Base-by-base conservation (phyloP, 2,113 vertebrate genomes). In the Pyrgilauda ruficollis region DNA sequence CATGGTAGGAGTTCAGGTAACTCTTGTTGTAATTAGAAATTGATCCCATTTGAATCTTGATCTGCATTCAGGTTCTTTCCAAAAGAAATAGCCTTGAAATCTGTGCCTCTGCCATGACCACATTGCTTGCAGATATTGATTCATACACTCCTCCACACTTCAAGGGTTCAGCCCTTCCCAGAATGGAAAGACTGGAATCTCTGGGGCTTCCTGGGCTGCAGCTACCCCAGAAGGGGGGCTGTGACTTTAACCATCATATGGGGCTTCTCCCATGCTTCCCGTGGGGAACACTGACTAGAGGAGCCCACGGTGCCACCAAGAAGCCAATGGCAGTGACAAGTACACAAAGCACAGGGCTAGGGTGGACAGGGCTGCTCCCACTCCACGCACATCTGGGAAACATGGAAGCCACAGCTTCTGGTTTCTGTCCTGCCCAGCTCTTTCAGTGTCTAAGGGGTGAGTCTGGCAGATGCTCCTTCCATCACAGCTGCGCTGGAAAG, bases 341-440 rank as follows among this genome's bases (percentile, higher is more conserved):
- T 4, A 6, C 44, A 61, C 41, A 22, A 21, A 72, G 62, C 27
- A 50, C 43, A 47, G n/a, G 27, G 24, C 75, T 83, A 59, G 37
- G 43, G 15, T 33, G 28, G 41, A 14, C 27, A 44, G 35, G 44
- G 68, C 64, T 72, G 44, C 49, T 92, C 47, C 68, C 18, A 33
- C 52, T 70, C 47, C 61, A n/a, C 0, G 0, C 13, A 55, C 9
- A 55, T 7, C 7, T 11, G 20, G 52, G 26, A 82, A 35, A 53
- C 0, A 0, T 52, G 62, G 35, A 74, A 39, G 55, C 39, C 16
- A 75, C 44, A 85, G 66, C n/a, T 52, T 7, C 44, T 87, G 62
- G 5, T 14, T 68, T 55, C 74, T 68, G 47, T 49, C 62, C 77
- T 35, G 7, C 9, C 5, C 9, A 1, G 11, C 59, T 84, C 64